Conservation (phyloP, 2,888 invertebrate species). For the Gastracanthus pulcherrimus region DNA sequence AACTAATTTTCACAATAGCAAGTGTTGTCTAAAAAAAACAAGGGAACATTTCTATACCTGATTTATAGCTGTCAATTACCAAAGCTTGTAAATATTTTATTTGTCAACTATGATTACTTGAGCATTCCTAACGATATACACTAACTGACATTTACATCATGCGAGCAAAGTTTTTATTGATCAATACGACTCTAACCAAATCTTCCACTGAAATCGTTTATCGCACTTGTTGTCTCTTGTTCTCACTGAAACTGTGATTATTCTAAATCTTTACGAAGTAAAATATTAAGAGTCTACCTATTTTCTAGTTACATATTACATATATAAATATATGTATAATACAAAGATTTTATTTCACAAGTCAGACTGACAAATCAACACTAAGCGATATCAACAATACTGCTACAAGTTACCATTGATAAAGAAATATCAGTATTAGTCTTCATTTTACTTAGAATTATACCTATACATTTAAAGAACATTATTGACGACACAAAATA, state of each 20-base stretch:
- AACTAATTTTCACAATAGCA: slow-evolving; percentile 29
- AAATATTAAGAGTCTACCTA: slow-evolving; percentile 48
- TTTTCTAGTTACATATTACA: slow-evolving; percentile 58
- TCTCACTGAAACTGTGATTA: slow-evolving; percentile 52
- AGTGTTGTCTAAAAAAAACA: neutral
- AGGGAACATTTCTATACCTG: slow-evolving; percentile 25
- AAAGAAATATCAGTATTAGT: slow-evolving; percentile 50
- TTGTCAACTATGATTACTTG: slow-evolving; percentile 18
- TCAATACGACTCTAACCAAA: slow-evolving; percentile 14
- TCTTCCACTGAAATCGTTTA: slow-evolving; percentile 21
- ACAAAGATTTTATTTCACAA: slow-evolving; percentile 28
- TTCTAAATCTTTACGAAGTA: slow-evolving; percentile 27
- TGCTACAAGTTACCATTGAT: slow-evolving; percentile 48
- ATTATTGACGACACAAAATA: neutral
- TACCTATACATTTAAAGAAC: slow-evolving; percentile 8
- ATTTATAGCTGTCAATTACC: slow-evolving; percentile 48
- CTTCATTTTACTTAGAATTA: slow-evolving; percentile 36
- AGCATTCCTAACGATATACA: slow-evolving; percentile 17
- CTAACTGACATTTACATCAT: neutral
- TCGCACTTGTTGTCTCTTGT: slow-evolving; percentile 50
- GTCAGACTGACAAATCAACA: slow-evolving; percentile 41
- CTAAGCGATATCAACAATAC: slow-evolving; percentile 30
- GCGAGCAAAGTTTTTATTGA: slow-evolving; percentile 10
- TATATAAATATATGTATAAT: slow-evolving; percentile 53
- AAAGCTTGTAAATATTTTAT: slow-evolving; percentile 56